Percentiles rank a stretch among this genome's conserved stretches.
Evolutionary conservation across 2,888 invertebrate species (phyloP).

Genomic region (Idaea biselata): DNA sequence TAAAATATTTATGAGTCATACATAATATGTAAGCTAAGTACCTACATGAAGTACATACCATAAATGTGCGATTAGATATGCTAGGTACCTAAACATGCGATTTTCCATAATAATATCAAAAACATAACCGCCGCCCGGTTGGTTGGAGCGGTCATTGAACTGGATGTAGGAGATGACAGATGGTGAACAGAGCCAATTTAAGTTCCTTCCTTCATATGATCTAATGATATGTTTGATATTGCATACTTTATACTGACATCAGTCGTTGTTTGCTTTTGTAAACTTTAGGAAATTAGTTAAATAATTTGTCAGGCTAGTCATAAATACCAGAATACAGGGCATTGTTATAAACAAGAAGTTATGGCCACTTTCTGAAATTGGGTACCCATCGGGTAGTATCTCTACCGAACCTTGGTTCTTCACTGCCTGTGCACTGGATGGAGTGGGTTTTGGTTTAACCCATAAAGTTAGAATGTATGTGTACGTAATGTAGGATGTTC

Average conservation of each 20-base stretch:
- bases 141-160: slow-evolving; percentile 42
- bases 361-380: no score
- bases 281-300: slow-evolving; percentile 7
- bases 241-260: neutral
- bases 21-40: slow-evolving; percentile 6
- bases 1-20: slow-evolving; percentile 21
- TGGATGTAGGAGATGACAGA: slow-evolving; percentile 40
- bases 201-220: slow-evolving; percentile 26
- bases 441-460: no score
- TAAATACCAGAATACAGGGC: no score
- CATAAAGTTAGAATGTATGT: no score
- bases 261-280: slow-evolving; percentile 1
- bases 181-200: slow-evolving; percentile 41
- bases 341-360: no score
- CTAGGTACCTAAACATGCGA: slow-evolving; percentile 11
- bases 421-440: no score
- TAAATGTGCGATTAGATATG: slow-evolving; percentile 29
- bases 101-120: slow-evolving; percentile 26
- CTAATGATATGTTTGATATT: slow-evolving; percentile 19
- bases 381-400: no score
- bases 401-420: no score
- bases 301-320: neutral
- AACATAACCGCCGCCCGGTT: slow-evolving; percentile 23
- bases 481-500: no score
- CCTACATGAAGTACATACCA: slow-evolving; percentile 17